These are phyloP conservation scores for Drosophila triauraria DNA, from an alignment of 1,140 invertebrate genomes.

Conservation along the genomic window DNA sequence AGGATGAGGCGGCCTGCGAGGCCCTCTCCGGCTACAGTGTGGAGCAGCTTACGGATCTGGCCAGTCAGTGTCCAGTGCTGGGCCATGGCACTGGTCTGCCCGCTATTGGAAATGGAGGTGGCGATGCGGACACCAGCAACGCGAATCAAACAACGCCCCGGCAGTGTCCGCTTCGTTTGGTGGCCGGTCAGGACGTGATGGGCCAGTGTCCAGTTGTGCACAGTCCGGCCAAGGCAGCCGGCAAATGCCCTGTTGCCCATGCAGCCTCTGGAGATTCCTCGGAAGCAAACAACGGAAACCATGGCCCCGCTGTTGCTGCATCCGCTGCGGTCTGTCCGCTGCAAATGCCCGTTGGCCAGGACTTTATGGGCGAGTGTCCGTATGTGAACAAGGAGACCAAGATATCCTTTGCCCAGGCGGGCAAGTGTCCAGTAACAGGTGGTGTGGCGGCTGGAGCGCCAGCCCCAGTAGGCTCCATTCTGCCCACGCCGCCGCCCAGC, in stretches of 20 bases:
- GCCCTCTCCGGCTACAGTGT: conserved; percentile 59
- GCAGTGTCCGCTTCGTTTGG: conserved; percentile 85
- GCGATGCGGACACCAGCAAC: conserved; percentile 62
- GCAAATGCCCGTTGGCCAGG: conserved; percentile 85
- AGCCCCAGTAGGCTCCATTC: conserved; percentile 30
- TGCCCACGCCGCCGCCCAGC: conserved; percentile 65
- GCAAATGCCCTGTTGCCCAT: conserved; percentile 75
- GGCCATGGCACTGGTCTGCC: conserved; percentile 38
- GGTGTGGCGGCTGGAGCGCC: conserved; percentile 4
- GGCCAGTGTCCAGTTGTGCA: conserved; percentile 86
- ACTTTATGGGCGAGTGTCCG: conserved; percentile 87
- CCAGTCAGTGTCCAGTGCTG: conserved; percentile 78
- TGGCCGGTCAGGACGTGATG: conserved; percentile 86
- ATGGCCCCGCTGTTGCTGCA: conserved; percentile 13
- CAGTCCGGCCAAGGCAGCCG: conserved; percentile 64
- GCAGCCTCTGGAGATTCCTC: conserved; percentile 30
- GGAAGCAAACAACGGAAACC: conserved; percentile 12
- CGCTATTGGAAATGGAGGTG: conserved; percentile 50
- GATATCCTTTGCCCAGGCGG: conserved; percentile 61
- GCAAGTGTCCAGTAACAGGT: conserved; percentile 73
- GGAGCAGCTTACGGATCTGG: conserved; percentile 79
- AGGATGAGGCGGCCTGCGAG: conserved; percentile 61
- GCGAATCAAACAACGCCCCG: conserved; percentile 16
- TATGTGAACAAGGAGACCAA: conserved; percentile 81
- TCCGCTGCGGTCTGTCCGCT: conserved; percentile 77